Percentiles rank a stretch among this genome's conserved stretches.
phyloP scores from a whole-genome alignment of 2,113 vertebrate genomes.

The Odocoileus hemionus region DNA sequence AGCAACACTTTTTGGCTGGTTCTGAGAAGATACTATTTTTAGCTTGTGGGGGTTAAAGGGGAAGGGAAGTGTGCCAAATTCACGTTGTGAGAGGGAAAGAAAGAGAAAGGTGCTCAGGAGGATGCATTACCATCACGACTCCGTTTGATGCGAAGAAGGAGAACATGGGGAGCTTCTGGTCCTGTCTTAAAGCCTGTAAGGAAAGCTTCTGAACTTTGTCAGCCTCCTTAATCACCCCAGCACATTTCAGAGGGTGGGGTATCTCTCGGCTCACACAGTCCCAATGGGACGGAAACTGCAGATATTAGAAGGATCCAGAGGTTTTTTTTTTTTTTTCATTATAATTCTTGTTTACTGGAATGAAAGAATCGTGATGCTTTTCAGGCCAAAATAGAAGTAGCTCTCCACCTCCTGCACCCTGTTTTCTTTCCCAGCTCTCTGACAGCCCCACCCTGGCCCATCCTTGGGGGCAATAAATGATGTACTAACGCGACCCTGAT shows the following conservation, averaged over 20 bases:
- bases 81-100: slow-evolving; percentile 76
- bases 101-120: slow-evolving; percentile 67
- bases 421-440: neutral
- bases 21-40: slow-evolving; percentile 82
- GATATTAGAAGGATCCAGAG: slow-evolving; percentile 61
- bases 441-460: neutral
- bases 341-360: neutral
- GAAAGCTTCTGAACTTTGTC: slow-evolving; percentile 70
- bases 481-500: neutral
- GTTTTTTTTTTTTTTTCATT: neutral
- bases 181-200: slow-evolving; percentile 26
- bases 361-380: neutral
- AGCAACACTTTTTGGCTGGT: slow-evolving; percentile 72
- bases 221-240: slow-evolving; percentile 54
- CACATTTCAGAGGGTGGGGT: slow-evolving; percentile 68
- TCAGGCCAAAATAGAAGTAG: neutral
- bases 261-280: slow-evolving; percentile 57
- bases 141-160: slow-evolving; percentile 72
- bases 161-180: slow-evolving; percentile 12
- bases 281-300: slow-evolving; percentile 49
- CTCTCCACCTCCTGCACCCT: neutral
- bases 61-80: slow-evolving; percentile 79
- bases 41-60: slow-evolving; percentile 79
- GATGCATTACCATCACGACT: slow-evolving; percentile 68
- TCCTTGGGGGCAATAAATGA: slow-evolving; percentile 56